Conservation (phyloP, 2,113 vertebrate species). For the Tachysurus fulvidraco region DNA sequence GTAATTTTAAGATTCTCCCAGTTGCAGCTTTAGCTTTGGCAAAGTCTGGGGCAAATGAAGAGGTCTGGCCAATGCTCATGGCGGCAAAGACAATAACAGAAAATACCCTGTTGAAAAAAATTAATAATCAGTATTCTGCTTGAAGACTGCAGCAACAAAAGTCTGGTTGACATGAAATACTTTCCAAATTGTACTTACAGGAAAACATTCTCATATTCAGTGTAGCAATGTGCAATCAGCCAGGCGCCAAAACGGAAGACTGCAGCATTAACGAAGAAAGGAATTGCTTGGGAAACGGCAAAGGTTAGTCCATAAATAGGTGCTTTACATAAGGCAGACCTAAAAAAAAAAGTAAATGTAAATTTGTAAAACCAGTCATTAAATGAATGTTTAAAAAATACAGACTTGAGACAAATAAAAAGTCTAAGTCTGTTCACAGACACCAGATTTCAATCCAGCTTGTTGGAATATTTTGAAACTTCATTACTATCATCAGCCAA, state of each 20-base stretch:
- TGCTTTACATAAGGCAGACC: constrained; percentile 79
- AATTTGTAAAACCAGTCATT: constrained; percentile 1
- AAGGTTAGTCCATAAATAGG: constrained; percentile 81
- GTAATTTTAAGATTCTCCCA: constrained; percentile 73
- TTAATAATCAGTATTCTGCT: neutral
- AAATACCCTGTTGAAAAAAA: constrained; percentile 71
- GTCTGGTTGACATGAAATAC: neutral
- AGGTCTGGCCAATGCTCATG: constrained; percentile 78
- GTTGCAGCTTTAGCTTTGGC: constrained; percentile 82
- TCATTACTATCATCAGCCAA: neutral
- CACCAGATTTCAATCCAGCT: neutral
- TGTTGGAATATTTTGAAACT: neutral
- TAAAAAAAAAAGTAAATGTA: constrained; percentile 58
- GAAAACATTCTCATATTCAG: constrained; percentile 70
- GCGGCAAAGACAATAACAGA: constrained; percentile 82
- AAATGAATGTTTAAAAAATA: neutral
- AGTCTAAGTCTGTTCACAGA: neutral
- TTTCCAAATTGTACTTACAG: constrained; percentile 71
- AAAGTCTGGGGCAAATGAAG: constrained; percentile 84
- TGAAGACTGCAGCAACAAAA: neutral
- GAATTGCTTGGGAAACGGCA: constrained; percentile 78
- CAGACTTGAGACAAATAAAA: neutral
- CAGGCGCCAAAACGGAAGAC: constrained; percentile 84
- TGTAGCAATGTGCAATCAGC: constrained; percentile 71
- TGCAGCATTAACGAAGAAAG: constrained; percentile 80